Conservation (phyloP, 2,888 invertebrate species). For the Synergus gifuensis region DNA sequence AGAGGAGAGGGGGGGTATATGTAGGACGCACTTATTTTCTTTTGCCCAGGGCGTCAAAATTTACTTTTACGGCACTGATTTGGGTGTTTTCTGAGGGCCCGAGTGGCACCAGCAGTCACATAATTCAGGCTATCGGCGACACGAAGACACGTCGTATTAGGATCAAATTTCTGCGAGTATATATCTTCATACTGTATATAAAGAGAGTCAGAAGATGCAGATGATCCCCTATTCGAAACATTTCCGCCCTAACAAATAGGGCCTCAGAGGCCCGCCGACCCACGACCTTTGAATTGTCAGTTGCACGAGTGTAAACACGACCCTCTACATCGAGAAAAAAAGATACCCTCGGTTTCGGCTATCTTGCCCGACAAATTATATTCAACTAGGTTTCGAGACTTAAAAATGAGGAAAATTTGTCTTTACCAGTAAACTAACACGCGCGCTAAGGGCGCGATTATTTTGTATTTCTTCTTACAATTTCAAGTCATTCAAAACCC, state of each 20-base stretch:
- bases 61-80: no score
- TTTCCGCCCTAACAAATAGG: conserved; percentile 37
- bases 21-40: no score
- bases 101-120: conserved; percentile 28
- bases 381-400: neutral
- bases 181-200: neutral
- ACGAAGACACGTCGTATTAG: neutral
- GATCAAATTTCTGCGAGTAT: conserved; percentile 30
- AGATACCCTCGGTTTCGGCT: neutral
- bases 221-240: conserved; percentile 26
- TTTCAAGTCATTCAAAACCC: no score
- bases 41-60: no score
- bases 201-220: neutral
- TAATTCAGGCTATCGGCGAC: conserved; percentile 25
- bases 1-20: no score
- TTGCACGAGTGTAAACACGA: conserved; percentile 28
- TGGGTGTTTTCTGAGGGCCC: neutral
- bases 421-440: no score
- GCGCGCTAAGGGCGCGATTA: no score
- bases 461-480: no score
- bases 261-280: neutral
- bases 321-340: neutral
- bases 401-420: neutral
- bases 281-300: conserved; percentile 4
- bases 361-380: neutral